Percentiles rank a stretch among this genome's conserved stretches.
phyloP scores from a whole-genome alignment of 2,888 invertebrate genomes.

The Epinotia bilunana region DNA sequence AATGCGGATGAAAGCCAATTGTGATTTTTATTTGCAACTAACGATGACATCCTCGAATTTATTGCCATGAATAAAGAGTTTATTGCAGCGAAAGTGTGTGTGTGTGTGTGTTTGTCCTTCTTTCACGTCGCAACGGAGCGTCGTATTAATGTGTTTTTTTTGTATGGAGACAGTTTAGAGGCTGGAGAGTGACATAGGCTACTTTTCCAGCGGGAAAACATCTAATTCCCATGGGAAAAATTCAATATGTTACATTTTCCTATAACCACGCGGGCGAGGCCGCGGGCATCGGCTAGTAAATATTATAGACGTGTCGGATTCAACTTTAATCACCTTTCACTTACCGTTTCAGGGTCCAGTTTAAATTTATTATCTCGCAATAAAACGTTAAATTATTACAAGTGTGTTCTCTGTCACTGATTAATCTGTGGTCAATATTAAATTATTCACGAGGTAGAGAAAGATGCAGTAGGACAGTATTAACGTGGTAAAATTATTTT shows the following conservation, averaged over 20 bases:
- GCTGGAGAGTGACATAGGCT: no score
- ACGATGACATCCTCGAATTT: neutral
- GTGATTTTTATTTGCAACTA: neutral
- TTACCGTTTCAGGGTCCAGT: slow-evolving; percentile 22
- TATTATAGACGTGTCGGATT: slow-evolving; percentile 8
- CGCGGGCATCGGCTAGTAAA: no score
- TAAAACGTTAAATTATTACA: slow-evolving; percentile 30
- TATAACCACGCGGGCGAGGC: no score
- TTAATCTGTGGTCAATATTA: slow-evolving; percentile 36
- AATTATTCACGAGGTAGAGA: slow-evolving; percentile 19
- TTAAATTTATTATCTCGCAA: slow-evolving; percentile 23
- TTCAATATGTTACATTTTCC: no score
- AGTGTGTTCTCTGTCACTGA: slow-evolving; percentile 31
- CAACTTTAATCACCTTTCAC: slow-evolving; percentile 29
- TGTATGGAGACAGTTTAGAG: no score
- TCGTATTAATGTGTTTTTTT: no score
- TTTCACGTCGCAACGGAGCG: no score
- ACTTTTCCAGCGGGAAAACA: no score
- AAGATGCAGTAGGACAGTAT: slow-evolving; percentile 10
- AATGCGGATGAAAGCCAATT: no score
- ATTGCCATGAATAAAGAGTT: neutral
- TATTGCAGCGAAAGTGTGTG: no score
- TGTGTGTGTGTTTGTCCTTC: no score
- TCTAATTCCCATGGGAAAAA: no score
- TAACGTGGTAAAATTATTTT: neutral